Evolutionary conservation across 2,888 invertebrate species (phyloP).

Genomic region (Agriopis marginaria): DNA sequence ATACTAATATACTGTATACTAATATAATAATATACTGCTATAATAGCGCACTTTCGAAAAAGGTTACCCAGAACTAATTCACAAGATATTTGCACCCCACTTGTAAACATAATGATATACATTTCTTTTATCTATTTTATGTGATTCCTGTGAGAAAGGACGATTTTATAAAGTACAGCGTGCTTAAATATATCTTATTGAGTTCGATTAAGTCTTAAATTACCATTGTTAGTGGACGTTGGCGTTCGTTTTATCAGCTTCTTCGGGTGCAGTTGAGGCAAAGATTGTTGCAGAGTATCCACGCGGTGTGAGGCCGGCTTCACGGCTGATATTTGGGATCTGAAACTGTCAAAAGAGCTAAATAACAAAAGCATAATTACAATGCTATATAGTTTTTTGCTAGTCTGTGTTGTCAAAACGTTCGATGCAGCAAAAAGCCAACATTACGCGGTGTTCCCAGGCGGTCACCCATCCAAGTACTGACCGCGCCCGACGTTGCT

Average conservation of each 20-base stretch:
- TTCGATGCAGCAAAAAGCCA: constrained; percentile 27
- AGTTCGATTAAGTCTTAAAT: constrained; percentile 32
- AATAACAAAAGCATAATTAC: not conserved
- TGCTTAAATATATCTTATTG: not conserved
- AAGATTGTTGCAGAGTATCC: constrained; percentile 71
- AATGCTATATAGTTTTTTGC: not conserved
- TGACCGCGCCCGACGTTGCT: constrained; percentile 78
- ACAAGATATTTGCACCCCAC: too few relatives aligned
- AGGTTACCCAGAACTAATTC: too few relatives aligned
- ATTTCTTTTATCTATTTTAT: too few relatives aligned
- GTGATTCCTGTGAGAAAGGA: not conserved
- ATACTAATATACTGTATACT: too few relatives aligned
- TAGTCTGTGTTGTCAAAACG: not conserved
- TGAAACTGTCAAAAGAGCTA: constrained; percentile 45
- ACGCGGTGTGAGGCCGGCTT: constrained; percentile 82
- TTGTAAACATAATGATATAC: too few relatives aligned
- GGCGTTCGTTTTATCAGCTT: constrained; percentile 53
- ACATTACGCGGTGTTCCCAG: constrained; percentile 73
- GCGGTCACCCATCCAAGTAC: constrained; percentile 80
- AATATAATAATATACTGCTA: too few relatives aligned
- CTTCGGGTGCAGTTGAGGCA: constrained; percentile 63
- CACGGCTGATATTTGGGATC: constrained; percentile 65
- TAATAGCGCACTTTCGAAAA: too few relatives aligned
- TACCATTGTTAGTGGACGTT: constrained; percentile 53
- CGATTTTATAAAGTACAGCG: not conserved